A percentile compares a stretch with the other conserved stretches of the same genome.
phyloP scores from a whole-genome alignment of 53 echinoderm and acorn worm genomes.

The Patiria pectinifera region DNA sequence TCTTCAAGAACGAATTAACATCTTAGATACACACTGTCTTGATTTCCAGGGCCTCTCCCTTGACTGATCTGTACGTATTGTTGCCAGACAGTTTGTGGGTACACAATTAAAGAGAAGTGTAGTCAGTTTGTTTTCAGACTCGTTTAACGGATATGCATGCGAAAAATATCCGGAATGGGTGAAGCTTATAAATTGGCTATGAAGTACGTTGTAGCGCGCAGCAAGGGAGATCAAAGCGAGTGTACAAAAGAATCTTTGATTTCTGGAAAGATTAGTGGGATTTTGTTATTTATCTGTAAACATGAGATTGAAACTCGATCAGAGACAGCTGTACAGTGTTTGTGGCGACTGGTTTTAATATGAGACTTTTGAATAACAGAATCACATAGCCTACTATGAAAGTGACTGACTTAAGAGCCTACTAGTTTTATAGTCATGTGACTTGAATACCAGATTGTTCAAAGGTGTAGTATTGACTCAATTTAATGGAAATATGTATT shows the following conservation, averaged over 20 bases:
- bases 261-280: too few species aligned
- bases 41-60: not conserved
- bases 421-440: not conserved
- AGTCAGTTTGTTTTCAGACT: constrained; percentile 48
- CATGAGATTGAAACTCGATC: not conserved
- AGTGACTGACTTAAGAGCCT: too few species aligned
- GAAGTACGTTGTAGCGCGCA: not conserved
- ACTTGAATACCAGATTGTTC: not conserved
- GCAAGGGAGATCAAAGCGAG: not conserved
- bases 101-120: not conserved
- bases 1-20: not conserved
- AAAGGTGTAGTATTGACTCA: too few species aligned
- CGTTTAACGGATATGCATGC: constrained; percentile 1
- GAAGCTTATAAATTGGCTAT: constrained; percentile 21
- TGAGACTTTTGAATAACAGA: not conserved
- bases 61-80: not conserved
- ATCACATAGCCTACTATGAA: not conserved
- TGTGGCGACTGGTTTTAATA: not conserved
- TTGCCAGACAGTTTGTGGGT: not conserved
- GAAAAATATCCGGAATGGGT: not conserved
- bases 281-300: not conserved
- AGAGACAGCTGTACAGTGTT: not conserved
- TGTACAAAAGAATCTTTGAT: too few species aligned
- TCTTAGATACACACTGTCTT: not conserved
- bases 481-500: too few species aligned